These are phyloP conservation scores for Centrocercus urophasianus DNA, from an alignment of 2,113 vertebrate genomes.

Conservation along the genomic window DNA sequence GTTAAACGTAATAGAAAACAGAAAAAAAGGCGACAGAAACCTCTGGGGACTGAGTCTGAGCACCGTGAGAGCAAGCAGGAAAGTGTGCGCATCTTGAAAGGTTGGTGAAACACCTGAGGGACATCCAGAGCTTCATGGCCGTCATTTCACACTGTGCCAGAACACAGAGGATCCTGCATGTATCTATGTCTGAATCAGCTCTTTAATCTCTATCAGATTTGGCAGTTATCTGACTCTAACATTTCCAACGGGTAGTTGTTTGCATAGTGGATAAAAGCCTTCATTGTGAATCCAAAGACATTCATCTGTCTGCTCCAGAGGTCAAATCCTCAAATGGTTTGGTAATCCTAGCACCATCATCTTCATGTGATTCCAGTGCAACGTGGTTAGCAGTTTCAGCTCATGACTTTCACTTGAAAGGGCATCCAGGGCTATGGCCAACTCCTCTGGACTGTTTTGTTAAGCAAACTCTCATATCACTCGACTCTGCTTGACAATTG, in stretches of 20 bases:
- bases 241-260: slow-evolving; percentile 8
- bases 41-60: neutral
- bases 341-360: neutral
- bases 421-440: neutral
- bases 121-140: neutral
- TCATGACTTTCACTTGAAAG: slow-evolving; percentile 10
- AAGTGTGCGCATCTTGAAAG: neutral
- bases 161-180: neutral
- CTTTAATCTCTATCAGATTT: neutral
- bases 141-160: neutral
- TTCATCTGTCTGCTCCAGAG: slow-evolving; percentile 19
- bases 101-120: neutral
- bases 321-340: slow-evolving; percentile 19
- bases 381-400: neutral
- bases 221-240: neutral
- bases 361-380: neutral
- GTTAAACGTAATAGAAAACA: neutral
- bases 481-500: slow-evolving; percentile 62
- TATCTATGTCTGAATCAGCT: neutral
- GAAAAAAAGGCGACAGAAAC: neutral
- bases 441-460: slow-evolving; percentile 10
- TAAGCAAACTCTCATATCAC: slow-evolving; percentile 29
- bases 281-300: neutral
- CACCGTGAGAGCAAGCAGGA: neutral
- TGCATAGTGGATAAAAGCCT: neutral